Evolutionary conservation across 2,113 vertebrate genomes (phyloP).

Genomic region (Rallus limicola): DNA sequence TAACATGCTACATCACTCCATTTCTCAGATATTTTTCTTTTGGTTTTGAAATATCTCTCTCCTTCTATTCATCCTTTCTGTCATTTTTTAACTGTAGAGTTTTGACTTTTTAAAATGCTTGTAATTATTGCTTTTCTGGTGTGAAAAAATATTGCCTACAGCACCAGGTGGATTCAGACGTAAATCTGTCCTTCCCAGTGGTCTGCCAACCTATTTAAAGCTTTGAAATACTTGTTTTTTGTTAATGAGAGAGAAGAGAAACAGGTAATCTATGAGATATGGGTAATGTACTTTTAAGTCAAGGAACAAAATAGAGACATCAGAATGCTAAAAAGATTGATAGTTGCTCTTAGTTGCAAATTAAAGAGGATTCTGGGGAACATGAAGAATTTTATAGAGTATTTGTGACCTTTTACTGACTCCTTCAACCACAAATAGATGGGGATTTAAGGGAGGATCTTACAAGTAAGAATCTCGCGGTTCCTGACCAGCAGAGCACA

Average conservation of each 20-base stretch:
- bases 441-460: neutral
- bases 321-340: conserved; percentile 18
- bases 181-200: neutral
- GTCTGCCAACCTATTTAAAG: neutral
- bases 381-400: neutral
- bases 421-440: conserved; percentile 46
- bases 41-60: neutral
- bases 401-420: conserved; percentile 28
- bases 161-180: neutral
- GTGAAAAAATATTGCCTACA: neutral
- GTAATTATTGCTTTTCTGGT: neutral
- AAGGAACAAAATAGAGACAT: conserved; percentile 14
- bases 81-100: neutral
- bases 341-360: conserved; percentile 53
- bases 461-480: neutral
- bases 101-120: neutral
- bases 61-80: neutral
- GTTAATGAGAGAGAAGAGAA: conserved; percentile 13
- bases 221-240: conserved; percentile 21
- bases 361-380: conserved; percentile 43
- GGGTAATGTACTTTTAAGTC: neutral
- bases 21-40: neutral
- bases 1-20: neutral
- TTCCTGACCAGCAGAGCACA: neutral
- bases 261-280: neutral